A percentile compares a stretch with the other conserved stretches of the same genome.
These are phyloP conservation scores for Scyliorhinus canicula DNA, from an alignment of 2,797 vertebrate genomes.

Conservation along the genomic window DNA sequence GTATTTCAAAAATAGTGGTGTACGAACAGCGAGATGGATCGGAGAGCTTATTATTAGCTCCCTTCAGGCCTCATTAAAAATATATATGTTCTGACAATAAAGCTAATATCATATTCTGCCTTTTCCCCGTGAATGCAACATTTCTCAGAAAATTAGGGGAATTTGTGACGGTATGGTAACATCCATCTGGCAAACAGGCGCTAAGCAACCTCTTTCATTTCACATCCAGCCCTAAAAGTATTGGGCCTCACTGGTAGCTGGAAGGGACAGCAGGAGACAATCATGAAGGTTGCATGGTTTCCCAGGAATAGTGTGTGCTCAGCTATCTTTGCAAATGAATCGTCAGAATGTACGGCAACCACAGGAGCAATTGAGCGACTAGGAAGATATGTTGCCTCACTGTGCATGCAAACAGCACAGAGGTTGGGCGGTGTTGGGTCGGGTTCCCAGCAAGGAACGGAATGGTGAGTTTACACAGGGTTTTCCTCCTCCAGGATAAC, in stretches of 20 bases:
- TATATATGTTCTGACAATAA: slow-evolving; percentile 1
- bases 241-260: no score
- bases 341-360: background rate
- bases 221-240: background rate
- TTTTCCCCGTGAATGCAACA: background rate
- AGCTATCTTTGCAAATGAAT: background rate
- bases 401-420: background rate
- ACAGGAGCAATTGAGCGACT: background rate
- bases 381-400: no score
- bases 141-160: background rate
- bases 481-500: background rate
- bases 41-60: background rate
- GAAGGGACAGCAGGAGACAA: background rate
- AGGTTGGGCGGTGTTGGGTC: background rate
- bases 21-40: background rate
- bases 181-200: background rate
- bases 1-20: background rate
- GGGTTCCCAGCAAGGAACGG: background rate
- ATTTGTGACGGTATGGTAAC: background rate
- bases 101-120: background rate
- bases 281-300: background rate
- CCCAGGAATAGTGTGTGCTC: background rate
- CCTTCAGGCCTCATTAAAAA: slow-evolving; percentile 26
- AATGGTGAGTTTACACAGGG: background rate
- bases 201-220: background rate